A percentile compares a stretch with the other conserved stretches of the same genome.
These are phyloP conservation scores for Orgyia antiqua DNA, from an alignment of 2,888 invertebrate species.

Conservation along the genomic window DNA sequence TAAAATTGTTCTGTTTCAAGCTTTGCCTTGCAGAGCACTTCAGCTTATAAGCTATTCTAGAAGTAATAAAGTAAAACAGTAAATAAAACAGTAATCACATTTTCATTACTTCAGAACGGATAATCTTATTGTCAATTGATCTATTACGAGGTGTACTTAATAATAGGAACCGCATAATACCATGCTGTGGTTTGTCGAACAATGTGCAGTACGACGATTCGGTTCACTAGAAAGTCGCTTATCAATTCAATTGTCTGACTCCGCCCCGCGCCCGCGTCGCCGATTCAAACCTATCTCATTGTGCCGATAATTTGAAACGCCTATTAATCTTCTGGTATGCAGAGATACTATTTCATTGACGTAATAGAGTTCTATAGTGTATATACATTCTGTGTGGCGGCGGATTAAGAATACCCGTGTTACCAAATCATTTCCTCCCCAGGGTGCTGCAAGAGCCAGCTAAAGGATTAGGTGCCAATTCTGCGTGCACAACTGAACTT, in stretches of 20 bases:
- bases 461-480: no score
- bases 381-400: constrained; percentile 24
- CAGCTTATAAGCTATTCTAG: no score
- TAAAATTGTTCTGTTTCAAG: no score
- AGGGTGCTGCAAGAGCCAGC: no score
- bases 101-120: not conserved
- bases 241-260: constrained; percentile 70
- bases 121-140: not conserved
- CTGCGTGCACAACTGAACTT: no score
- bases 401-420: no score
- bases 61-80: no score
- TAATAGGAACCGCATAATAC: no score
- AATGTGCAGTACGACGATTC: constrained; percentile 13
- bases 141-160: no score
- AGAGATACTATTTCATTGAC: not conserved
- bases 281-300: constrained; percentile 49
- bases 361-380: not conserved
- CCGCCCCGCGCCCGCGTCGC: constrained; percentile 37
- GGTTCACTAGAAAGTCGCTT: constrained; percentile 57
- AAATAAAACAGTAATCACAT: no score
- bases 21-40: no score
- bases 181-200: not conserved
- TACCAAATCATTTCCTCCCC: no score
- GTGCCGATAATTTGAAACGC: constrained; percentile 41
- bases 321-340: constrained; percentile 21